Percentiles rank a stretch among this genome's conserved stretches.
Evolutionary conservation across 1,140 invertebrate genomes (phyloP).

Genomic region (Pomacea maculata): DNA sequence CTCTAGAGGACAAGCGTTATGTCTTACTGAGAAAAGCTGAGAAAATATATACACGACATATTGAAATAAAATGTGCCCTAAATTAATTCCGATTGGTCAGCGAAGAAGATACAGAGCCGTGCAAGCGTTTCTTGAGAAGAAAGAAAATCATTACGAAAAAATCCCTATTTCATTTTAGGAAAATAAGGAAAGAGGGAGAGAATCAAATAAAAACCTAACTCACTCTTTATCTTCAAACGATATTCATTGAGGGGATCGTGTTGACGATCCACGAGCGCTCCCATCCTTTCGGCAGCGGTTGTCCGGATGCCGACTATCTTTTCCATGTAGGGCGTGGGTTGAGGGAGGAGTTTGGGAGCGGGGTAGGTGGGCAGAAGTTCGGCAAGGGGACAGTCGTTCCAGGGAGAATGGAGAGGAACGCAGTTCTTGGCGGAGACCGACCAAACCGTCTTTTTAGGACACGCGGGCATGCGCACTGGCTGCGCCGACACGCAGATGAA

Average conservation of each 20-base stretch:
- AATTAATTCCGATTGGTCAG: too few species aligned
- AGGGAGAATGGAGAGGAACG: constrained; percentile 12
- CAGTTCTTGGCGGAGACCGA: constrained; percentile 20
- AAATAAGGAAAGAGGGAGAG: too few species aligned
- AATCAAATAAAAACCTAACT: neutral
- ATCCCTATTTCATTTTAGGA: too few species aligned
- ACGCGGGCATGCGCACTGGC: constrained; percentile 22
- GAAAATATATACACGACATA: too few species aligned
- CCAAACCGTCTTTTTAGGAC: constrained; percentile 16
- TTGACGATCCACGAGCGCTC: constrained; percentile 10
- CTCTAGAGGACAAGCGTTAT: too few species aligned
- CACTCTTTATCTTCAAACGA: constrained; percentile 4
- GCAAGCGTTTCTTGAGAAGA: too few species aligned
- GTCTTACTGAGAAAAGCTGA: too few species aligned
- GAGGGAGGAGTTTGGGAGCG: neutral
- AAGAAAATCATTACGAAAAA: too few species aligned
- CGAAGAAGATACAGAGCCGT: too few species aligned
- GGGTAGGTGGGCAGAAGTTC: neutral
- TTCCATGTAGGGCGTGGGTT: neutral
- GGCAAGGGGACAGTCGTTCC: constrained; percentile 20
- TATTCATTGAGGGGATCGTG: neutral
- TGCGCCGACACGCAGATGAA: constrained; percentile 20
- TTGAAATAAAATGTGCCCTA: too few species aligned
- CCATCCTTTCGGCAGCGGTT: constrained; percentile 12
- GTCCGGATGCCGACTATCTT: neutral